A percentile compares a stretch with the other conserved stretches of the same genome.
Conservation (phyloP, 2,888 invertebrate genomes). For the Phymatocera aterrima region DNA sequence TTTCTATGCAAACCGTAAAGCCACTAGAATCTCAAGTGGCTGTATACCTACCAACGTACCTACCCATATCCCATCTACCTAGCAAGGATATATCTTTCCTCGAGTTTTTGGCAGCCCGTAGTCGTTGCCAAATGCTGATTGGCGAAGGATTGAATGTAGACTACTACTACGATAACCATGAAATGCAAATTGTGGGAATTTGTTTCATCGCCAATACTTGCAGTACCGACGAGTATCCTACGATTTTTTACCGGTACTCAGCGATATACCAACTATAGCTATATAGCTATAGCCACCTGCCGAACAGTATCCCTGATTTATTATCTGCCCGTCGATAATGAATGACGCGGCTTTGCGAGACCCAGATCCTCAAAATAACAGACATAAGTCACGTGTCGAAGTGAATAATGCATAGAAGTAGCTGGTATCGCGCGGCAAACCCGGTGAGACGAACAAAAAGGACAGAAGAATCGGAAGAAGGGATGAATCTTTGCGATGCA, state of each 20-base stretch:
- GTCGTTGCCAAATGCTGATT: conserved; percentile 44
- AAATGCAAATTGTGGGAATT: conserved; percentile 29
- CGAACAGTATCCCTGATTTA: neutral
- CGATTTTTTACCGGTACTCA: neutral
- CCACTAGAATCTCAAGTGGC: conserved; percentile 22
- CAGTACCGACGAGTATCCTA: too few species aligned
- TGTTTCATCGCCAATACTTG: neutral
- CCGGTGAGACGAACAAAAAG: neutral
- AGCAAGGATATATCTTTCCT: neutral
- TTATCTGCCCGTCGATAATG: neutral
- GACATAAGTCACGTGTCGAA: neutral
- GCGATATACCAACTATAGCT: neutral
- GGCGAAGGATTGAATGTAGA: conserved; percentile 26
- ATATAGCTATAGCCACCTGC: neutral
- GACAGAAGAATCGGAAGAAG: too few species aligned
- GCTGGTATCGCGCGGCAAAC: neutral
- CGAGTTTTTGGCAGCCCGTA: neutral
- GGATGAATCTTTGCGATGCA: too few species aligned
- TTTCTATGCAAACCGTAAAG: conserved; percentile 27
- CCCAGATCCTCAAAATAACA: neutral
- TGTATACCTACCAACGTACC: too few species aligned
- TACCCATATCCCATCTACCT: too few species aligned
- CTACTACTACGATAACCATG: neutral
- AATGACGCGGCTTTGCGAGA: neutral
- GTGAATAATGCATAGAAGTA: too few species aligned